phyloP scores from a whole-genome alignment of 2,797 vertebrate genomes.

The Pelochelys cantorii region DNA sequence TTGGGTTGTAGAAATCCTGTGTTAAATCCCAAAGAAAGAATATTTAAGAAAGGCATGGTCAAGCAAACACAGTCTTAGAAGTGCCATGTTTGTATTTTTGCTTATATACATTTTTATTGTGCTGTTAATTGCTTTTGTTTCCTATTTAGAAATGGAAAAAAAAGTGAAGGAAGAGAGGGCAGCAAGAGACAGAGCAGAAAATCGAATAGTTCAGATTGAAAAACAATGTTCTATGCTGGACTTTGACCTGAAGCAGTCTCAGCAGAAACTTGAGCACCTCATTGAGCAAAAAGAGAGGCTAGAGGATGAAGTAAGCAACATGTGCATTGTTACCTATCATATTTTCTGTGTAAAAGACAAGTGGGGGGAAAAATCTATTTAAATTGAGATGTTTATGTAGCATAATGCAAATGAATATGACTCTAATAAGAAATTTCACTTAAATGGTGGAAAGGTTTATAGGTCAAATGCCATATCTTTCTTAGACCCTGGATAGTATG shows the following conservation, averaged over 20 bases:
- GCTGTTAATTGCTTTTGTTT: not conserved
- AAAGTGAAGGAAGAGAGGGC: constrained; percentile 95
- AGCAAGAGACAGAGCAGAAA: constrained; percentile 93
- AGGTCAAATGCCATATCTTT: not conserved
- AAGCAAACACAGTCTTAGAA: not conserved
- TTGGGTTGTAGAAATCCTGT: not conserved
- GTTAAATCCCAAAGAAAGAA: not conserved
- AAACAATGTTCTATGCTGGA: constrained; percentile 99
- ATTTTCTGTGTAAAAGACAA: not conserved
- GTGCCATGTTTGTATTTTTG: not conserved
- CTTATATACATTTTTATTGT: not conserved
- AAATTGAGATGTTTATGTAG: not conserved
- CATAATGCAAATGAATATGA: not conserved
- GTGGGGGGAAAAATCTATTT: not conserved
- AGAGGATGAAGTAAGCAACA: constrained; percentile 91
- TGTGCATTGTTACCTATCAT: not conserved
- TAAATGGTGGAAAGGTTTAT: not conserved
- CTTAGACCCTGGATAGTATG: not conserved
- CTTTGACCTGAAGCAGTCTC: constrained; percentile 97
- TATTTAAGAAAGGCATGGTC: not conserved
- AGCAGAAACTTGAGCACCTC: constrained; percentile 97
- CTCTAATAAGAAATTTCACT: not conserved
- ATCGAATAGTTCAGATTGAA: constrained; percentile 94
- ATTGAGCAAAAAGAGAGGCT: constrained; percentile 95
- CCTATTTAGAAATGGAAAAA: constrained; percentile 91